A percentile compares a stretch with the other conserved stretches of the same genome.
These are phyloP conservation scores for Eupithecia subumbrata DNA, from an alignment of 2,888 invertebrate genomes.

Conservation along the genomic window DNA sequence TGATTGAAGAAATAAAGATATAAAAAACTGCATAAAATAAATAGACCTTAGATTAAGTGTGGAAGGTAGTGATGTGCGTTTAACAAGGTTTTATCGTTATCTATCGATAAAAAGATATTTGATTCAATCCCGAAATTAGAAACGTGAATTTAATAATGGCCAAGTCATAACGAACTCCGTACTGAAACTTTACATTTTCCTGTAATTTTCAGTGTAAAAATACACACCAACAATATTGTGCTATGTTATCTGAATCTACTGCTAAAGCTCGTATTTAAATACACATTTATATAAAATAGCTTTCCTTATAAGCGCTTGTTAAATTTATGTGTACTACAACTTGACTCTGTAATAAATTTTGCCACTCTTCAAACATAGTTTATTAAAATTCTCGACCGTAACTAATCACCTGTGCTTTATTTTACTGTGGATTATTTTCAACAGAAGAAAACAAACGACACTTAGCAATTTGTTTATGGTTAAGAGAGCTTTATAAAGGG, in stretches of 20 bases:
- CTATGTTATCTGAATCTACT: conserved; percentile 24
- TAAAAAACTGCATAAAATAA: background rate
- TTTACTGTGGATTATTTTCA: background rate
- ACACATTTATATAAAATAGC: conserved; percentile 21
- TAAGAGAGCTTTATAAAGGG: background rate
- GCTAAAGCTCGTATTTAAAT: conserved; percentile 26
- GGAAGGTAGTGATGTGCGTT: background rate
- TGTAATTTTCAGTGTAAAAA: conserved; percentile 22
- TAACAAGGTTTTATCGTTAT: background rate
- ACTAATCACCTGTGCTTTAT: background rate
- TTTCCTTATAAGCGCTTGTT: background rate
- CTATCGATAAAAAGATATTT: background rate
- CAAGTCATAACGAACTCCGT: background rate
- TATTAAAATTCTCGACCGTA: no score
- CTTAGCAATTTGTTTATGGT: background rate
- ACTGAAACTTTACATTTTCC: conserved; percentile 21
- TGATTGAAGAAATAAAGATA: background rate
- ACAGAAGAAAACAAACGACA: background rate
- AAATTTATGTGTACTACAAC: background rate
- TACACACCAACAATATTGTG: conserved; percentile 27
- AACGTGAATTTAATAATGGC: background rate
- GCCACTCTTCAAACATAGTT: no score
- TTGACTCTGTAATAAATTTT: background rate
- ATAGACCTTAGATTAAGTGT: background rate
- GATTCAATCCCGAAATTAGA: background rate